Conservation (phyloP, 2,113 vertebrate species). For the Pitta sordida region DNA sequence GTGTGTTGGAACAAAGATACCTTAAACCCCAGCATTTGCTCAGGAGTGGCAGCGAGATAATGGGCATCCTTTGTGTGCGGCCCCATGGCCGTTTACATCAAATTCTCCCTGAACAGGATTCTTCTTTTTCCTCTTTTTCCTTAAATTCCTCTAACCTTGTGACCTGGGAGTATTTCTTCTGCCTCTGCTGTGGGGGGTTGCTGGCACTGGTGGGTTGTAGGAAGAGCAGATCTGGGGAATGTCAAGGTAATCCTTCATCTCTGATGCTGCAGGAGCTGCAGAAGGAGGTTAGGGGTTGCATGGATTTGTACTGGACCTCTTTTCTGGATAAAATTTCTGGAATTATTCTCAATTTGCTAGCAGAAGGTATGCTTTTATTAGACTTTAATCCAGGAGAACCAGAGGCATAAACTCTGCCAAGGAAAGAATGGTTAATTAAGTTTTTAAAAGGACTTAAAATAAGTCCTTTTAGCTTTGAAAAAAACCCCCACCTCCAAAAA, state of each 20-base stretch:
- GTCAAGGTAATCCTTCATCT: neutral
- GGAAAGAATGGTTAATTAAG: neutral
- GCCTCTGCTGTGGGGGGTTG: neutral
- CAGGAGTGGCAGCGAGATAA: neutral
- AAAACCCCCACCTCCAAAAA: neutral
- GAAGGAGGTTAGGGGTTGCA: neutral
- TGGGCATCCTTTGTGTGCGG: neutral
- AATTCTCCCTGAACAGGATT: neutral
- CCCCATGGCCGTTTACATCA: neutral
- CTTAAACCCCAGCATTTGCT: neutral
- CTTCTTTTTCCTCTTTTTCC: neutral
- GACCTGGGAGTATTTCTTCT: neutral
- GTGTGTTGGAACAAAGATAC: neutral
- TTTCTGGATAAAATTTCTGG: neutral
- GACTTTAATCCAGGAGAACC: neutral
- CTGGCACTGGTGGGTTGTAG: neutral
- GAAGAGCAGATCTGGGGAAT: neutral
- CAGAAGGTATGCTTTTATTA: neutral
- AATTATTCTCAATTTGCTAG: neutral
- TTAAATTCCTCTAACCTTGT: neutral
- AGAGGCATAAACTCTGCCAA: neutral
- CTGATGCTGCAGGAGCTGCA: neutral
- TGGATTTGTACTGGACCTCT: neutral
- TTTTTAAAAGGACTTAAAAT: no score
- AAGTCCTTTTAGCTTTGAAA: neutral